These are phyloP conservation scores for Crenichthys baileyi DNA, from an alignment of 2,797 vertebrate genomes.

Conservation along the genomic window DNA sequence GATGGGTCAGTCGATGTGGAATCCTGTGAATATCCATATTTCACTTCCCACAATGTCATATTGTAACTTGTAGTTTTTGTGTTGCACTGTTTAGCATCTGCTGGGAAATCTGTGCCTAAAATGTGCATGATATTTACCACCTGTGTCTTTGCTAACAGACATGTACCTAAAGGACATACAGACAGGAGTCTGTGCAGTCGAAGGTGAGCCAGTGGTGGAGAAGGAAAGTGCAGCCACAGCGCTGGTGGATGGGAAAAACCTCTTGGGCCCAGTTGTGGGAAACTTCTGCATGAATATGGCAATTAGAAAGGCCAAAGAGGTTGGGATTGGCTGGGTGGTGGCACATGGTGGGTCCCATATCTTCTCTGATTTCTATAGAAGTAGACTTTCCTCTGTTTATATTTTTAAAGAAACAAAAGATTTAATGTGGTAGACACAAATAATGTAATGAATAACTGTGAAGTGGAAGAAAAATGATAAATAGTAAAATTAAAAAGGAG, in stretches of 20 bases:
- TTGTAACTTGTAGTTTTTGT: neutral
- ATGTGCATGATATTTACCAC: neutral
- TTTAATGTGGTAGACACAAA: neutral
- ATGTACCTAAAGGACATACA: constrained; percentile 82
- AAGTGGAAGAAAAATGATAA: neutral
- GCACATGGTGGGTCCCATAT: constrained; percentile 69
- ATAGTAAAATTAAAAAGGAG: neutral
- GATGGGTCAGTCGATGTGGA: constrained; percentile 69
- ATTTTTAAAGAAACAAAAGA: neutral
- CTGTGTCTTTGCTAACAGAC: constrained; percentile 57
- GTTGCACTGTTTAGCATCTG: neutral
- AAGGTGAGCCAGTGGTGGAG: constrained; percentile 74
- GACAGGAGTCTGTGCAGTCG: constrained; percentile 77
- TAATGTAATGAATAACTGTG: neutral
- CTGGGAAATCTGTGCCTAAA: neutral
- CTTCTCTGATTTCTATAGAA: neutral
- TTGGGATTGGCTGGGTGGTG: constrained; percentile 83
- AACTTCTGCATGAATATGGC: constrained; percentile 85
- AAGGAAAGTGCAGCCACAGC: constrained; percentile 81
- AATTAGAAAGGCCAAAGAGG: constrained; percentile 79
- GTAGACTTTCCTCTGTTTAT: neutral
- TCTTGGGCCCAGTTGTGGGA: constrained; percentile 83
- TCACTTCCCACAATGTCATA: neutral
- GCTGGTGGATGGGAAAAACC: constrained; percentile 79
- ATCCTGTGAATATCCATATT: neutral